phyloP scores from a whole-genome alignment of 2,888 invertebrate species.

The Coelinius sp. region DNA sequence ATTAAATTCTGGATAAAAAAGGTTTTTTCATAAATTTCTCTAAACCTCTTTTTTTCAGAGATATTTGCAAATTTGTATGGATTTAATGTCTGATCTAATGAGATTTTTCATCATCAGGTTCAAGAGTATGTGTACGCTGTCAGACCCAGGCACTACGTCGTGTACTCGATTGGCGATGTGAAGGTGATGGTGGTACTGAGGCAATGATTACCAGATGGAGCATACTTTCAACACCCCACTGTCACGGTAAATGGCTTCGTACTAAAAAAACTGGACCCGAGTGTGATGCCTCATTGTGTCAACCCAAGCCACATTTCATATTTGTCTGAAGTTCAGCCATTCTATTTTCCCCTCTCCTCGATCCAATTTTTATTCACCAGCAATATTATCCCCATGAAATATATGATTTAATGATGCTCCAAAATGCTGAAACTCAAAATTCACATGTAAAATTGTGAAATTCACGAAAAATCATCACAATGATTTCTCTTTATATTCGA shows the following conservation, averaged over 20 bases:
- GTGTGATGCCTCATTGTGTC: constrained; percentile 59
- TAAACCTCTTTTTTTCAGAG: too few species aligned
- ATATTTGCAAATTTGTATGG: too few species aligned
- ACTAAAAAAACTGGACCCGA: constrained; percentile 67
- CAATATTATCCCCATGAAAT: neutral
- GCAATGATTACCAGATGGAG: constrained; percentile 82
- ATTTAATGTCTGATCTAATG: too few species aligned
- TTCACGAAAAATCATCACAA: too few species aligned
- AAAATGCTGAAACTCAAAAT: neutral
- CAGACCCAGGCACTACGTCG: constrained; percentile 86
- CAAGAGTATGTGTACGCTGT: constrained; percentile 85
- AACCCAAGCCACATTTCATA: constrained; percentile 61
- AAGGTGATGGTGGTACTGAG: constrained; percentile 81
- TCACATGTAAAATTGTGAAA: too few species aligned
- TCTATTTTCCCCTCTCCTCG: neutral
- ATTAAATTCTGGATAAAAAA: too few species aligned
- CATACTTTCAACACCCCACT: constrained; percentile 87
- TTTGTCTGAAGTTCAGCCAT: constrained; percentile 54
- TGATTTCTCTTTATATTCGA: too few species aligned
- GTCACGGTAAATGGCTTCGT: constrained; percentile 90
- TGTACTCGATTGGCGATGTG: constrained; percentile 83
- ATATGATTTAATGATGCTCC: neutral
- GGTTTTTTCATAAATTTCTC: too few species aligned
- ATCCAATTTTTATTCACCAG: neutral
- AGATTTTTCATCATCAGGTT: constrained; percentile 73